Evolutionary conservation across 2,797 vertebrate species (phyloP), one percentile per base, ranked within the genome.

Genomic region (Basileuterus tristriatus): DNA sequence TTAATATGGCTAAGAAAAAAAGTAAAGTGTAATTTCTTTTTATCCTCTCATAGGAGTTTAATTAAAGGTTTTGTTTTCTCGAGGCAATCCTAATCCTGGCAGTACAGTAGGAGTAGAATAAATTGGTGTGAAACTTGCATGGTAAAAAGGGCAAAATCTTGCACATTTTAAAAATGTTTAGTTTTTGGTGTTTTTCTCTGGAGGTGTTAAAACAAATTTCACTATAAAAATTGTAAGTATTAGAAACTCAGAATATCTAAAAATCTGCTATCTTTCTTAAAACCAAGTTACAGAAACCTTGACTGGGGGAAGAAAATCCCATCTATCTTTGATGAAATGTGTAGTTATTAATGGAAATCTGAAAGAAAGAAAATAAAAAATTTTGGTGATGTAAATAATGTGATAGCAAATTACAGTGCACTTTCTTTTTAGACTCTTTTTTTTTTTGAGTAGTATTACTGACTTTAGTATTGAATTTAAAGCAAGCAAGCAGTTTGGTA

Each of bases 381-480:
- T 39, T 62, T 79, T 83, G n/a, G 32, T 93, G 30, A 55, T 87
- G 62, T 82, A 89, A 89, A 93, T 91, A 91, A 91, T 64, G 37
- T 93, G 78, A 27, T 65, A 87, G 84, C 63, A 91, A 96, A 97
- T 94, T 71, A 78, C 44, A 32, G 64, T 47, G 21, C 41, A 24
- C 53, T 90, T 81, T 59, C 9, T 37, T 86, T 91, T 91, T 58
- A 83, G 37, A 8, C 34, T 34, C 37, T 58, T 58, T 93, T 95
- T 96, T 41, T 93, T 94, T 92, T 96, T 43, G 7, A 37, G 59
- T 65, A 52, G 13, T 68, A 47, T 53, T 80, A 49, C 26, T 84
- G 65, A 85, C 44, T 76, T 82, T 15, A 72, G 32, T 75, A 67
- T 91, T 86, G 90, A 91, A 95, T 95, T 97, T 58, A 95, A 94